phyloP scores from a whole-genome alignment of 2,888 invertebrate species.

The Tryphoninae sp. region DNA sequence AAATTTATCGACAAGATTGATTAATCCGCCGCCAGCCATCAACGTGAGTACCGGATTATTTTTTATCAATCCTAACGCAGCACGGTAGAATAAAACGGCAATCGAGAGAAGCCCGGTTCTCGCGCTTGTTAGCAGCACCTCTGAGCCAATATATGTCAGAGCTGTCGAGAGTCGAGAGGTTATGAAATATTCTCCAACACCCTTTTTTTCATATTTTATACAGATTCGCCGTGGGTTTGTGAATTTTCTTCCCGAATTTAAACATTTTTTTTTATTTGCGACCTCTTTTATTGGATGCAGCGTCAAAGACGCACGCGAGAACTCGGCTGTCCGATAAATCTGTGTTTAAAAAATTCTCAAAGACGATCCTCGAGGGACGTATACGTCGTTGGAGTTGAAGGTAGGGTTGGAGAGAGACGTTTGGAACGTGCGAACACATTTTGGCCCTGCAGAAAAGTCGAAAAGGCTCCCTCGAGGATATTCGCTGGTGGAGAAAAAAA shows the following conservation, averaged over 20 bases:
- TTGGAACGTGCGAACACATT: conserved; percentile 4
- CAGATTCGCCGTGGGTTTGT: too few species aligned
- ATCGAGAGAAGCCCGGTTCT: background rate
- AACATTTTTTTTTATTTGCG: background rate
- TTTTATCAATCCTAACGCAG: conserved; percentile 37
- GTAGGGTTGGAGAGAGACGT: conserved; percentile 1
- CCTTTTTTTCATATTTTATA: background rate
- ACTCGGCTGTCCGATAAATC: conserved; percentile 41
- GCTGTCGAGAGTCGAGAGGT: background rate
- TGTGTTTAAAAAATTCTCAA: conserved; percentile 49
- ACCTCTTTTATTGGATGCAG: background rate
- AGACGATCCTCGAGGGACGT: conserved; percentile 30
- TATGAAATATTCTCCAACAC: background rate
- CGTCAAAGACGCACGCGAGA: conserved; percentile 10
- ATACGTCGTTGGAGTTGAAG: conserved; percentile 4
- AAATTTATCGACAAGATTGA: conserved; percentile 60
- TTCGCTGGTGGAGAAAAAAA: background rate
- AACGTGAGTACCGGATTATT: conserved; percentile 41
- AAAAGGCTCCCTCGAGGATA: conserved; percentile 48
- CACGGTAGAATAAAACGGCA: background rate
- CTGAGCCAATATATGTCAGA: background rate
- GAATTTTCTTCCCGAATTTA: too few species aligned
- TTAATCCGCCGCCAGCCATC: conserved; percentile 46
- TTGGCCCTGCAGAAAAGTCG: conserved; percentile 13
- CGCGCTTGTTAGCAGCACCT: conserved; percentile 7